These are phyloP conservation scores for Geopemphigus sp. DNA, from an alignment of 1,140 invertebrate genomes.

Conservation along the genomic window DNA sequence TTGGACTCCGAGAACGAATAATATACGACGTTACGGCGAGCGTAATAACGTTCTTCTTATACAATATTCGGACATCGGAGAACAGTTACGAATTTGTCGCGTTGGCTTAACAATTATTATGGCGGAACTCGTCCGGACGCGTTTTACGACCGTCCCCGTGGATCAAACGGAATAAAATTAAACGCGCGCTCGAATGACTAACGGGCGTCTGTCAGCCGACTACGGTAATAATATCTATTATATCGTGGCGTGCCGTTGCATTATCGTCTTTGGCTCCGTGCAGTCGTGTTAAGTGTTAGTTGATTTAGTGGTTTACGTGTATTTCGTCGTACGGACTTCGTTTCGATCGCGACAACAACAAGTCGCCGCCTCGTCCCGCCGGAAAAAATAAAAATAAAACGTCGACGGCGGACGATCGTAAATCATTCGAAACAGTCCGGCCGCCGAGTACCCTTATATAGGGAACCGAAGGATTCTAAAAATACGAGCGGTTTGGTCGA, in stretches of 20 bases:
- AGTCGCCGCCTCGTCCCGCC: constrained; percentile 1
- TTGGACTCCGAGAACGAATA: not conserved
- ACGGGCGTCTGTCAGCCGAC: not conserved
- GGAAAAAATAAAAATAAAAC: not conserved
- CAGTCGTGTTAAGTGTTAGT: not conserved
- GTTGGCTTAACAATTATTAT: not conserved
- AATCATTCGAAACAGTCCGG: constrained; percentile 21
- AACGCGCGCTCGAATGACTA: constrained; percentile 10
- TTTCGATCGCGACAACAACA: constrained; percentile 17
- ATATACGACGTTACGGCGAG: not conserved
- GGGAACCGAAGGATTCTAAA: not conserved
- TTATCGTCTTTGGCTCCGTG: not conserved
- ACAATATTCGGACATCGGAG: not conserved
- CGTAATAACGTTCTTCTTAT: not conserved
- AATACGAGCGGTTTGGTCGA: constrained; percentile 6
- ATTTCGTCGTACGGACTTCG: constrained; percentile 10
- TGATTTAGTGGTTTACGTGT: constrained; percentile 30
- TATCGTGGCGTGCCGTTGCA: too few relatives aligned
- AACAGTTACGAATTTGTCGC: constrained; percentile 1
- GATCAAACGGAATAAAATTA: constrained; percentile 25
- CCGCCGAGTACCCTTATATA: not conserved
- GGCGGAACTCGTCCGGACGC: not conserved
- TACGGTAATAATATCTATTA: constrained; percentile 12
- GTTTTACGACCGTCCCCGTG: constrained; percentile 14
- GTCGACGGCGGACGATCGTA: not conserved